Evolutionary conservation across 92 coral and sea anemone species (phyloP).

Genomic region (Actinernus sp.): DNA sequence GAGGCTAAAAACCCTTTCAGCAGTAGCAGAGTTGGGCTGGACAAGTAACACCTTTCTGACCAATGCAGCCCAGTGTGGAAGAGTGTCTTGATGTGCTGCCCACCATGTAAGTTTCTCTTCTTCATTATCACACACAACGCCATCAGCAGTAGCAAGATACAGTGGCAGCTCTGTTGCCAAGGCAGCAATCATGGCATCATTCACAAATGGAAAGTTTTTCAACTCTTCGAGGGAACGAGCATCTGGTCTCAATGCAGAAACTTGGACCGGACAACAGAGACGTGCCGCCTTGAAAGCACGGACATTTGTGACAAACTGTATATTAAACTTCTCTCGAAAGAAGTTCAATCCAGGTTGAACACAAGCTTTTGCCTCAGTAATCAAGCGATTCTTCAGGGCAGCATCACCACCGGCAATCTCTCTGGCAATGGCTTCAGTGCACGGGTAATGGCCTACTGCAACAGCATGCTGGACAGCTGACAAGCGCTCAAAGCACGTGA

Average conservation of each 20-base stretch:
- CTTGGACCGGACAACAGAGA: conserved; percentile 75
- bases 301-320: conserved; percentile 68
- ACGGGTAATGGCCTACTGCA: conserved; percentile 56
- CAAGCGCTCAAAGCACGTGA: conserved; percentile 47
- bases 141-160: conserved; percentile 75
- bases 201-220: conserved; percentile 65
- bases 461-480: conserved; percentile 70
- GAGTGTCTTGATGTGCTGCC: conserved; percentile 67
- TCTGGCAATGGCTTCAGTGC: conserved; percentile 47
- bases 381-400: conserved; percentile 50
- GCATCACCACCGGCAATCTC: conserved; percentile 63
- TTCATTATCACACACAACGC: conserved; percentile 59
- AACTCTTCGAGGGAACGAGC: conserved; percentile 74
- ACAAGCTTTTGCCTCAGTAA: conserved; percentile 21
- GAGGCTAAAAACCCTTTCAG: conserved; percentile 62
- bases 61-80: conserved; percentile 54
- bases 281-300: conserved; percentile 75
- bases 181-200: conserved; percentile 63
- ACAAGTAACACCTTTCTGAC: conserved; percentile 50
- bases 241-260: conserved; percentile 56
- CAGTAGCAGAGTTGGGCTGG: conserved; percentile 61
- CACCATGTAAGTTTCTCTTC: conserved; percentile 55
- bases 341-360: conserved; percentile 70
- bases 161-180: conserved; percentile 81
- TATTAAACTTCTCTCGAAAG: conserved; percentile 64